Percentiles rank a stretch among this genome's conserved stretches.
These are phyloP conservation scores for Diarsia brunnea DNA, from an alignment of 2,888 invertebrate species.

Conservation along the genomic window DNA sequence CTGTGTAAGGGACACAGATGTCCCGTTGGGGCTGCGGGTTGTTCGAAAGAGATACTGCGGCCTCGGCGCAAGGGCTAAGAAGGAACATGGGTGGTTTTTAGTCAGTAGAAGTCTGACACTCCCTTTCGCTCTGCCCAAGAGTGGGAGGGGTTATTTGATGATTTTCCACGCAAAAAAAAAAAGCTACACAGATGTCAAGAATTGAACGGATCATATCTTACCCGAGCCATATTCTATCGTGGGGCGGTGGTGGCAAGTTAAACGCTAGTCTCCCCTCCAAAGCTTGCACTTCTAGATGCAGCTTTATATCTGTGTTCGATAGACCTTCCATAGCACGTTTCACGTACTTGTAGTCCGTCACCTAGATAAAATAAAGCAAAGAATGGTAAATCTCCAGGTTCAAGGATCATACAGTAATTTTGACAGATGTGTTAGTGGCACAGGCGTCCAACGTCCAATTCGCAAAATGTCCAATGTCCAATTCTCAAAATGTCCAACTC, in stretches of 20 bases:
- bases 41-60: too few species aligned
- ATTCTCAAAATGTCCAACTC: too few species aligned
- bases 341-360: constrained; percentile 96
- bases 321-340: constrained; percentile 97
- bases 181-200: neutral
- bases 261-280: constrained; percentile 95
- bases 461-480: too few species aligned
- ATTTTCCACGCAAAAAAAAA: too few species aligned
- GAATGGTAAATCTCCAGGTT: neutral
- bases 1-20: too few species aligned
- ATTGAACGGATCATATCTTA: constrained; percentile 58
- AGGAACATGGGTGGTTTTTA: too few species aligned
- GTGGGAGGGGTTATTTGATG: too few species aligned
- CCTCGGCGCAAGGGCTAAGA: too few species aligned
- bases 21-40: too few species aligned
- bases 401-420: neutral
- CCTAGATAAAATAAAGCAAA: constrained; percentile 81
- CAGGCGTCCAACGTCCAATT: too few species aligned
- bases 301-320: constrained; percentile 96
- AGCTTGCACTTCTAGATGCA: constrained; percentile 95
- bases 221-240: constrained; percentile 98
- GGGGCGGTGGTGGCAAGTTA: constrained; percentile 97
- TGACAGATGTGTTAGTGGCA: neutral
- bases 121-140: too few species aligned
- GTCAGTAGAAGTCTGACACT: too few species aligned